A percentile compares a stretch with the other conserved stretches of the same genome.
phyloP scores from a whole-genome alignment of 2,888 invertebrate genomes.

The Hybos culiciformis region DNA sequence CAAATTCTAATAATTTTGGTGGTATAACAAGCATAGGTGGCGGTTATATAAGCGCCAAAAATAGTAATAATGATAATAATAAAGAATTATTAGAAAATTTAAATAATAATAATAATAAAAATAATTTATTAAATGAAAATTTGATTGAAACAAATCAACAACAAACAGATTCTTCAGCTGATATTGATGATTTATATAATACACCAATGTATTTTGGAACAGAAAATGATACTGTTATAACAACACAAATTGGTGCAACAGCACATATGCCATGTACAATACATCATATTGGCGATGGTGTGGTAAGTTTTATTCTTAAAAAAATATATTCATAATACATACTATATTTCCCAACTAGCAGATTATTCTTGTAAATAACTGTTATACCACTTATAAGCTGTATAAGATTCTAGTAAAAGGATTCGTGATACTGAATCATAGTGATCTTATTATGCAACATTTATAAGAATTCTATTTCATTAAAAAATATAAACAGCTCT shows the following conservation, averaged over 20 bases:
- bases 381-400: no score
- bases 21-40: constrained; percentile 8
- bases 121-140: not conserved
- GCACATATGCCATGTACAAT: constrained; percentile 73
- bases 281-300: constrained; percentile 73
- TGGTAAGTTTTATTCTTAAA: constrained; percentile 47
- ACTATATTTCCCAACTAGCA: no score
- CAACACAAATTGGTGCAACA: constrained; percentile 72
- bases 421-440: no score
- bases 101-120: constrained; percentile 15
- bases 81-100: constrained; percentile 6
- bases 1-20: constrained; percentile 14
- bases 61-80: not conserved
- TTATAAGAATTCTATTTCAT: no score
- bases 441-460: no score
- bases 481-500: no score
- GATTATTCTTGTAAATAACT: no score
- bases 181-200: constrained; percentile 35
- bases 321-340: no score
- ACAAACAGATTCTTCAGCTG: constrained; percentile 8
- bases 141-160: not conserved
- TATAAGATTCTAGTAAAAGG: no score
- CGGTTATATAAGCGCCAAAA: constrained; percentile 12
- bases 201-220: constrained; percentile 69
- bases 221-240: constrained; percentile 66